Percentiles rank a stretch among this genome's conserved stretches.
These are phyloP conservation scores for Lymantria dispar DNA, from an alignment of 2,888 invertebrate genomes.

Conservation along the genomic window DNA sequence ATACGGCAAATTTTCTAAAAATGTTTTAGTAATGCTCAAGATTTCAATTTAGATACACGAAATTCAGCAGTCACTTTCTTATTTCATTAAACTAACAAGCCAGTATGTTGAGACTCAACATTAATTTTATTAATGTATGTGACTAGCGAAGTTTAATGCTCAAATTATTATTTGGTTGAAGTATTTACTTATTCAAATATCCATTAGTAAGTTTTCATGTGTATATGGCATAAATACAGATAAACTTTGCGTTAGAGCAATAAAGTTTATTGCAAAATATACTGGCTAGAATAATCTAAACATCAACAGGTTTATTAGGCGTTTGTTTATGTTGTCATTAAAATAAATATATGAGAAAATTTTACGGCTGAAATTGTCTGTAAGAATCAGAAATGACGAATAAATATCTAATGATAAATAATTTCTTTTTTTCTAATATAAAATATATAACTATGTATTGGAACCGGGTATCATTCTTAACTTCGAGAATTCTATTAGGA, in stretches of 20 bases:
- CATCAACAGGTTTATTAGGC: constrained; percentile 3
- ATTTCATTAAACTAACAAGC: no score
- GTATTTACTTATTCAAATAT: constrained; percentile 21
- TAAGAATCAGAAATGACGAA: no score
- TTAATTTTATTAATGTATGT: not conserved
- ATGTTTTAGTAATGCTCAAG: no score
- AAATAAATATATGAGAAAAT: not conserved
- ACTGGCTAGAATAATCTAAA: constrained; percentile 1
- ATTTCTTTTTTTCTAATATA: no score
- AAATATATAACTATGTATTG: no score
- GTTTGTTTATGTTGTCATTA: not conserved
- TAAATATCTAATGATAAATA: no score
- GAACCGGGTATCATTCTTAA: no score
- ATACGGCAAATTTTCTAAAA: no score
- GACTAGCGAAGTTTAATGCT: constrained; percentile 7
- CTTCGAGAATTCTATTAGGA: no score
- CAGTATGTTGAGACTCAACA: not conserved
- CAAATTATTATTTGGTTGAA: constrained; percentile 6
- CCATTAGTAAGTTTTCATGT: constrained; percentile 11
- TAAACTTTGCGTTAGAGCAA: not conserved
- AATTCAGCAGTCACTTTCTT: no score
- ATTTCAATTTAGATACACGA: no score
- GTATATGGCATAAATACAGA: constrained; percentile 5
- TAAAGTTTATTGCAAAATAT: constrained; percentile 2
- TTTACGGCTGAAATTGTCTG: no score